phyloP scores from a whole-genome alignment of 2,888 invertebrate species.

The Eupithecia dodoneata region DNA sequence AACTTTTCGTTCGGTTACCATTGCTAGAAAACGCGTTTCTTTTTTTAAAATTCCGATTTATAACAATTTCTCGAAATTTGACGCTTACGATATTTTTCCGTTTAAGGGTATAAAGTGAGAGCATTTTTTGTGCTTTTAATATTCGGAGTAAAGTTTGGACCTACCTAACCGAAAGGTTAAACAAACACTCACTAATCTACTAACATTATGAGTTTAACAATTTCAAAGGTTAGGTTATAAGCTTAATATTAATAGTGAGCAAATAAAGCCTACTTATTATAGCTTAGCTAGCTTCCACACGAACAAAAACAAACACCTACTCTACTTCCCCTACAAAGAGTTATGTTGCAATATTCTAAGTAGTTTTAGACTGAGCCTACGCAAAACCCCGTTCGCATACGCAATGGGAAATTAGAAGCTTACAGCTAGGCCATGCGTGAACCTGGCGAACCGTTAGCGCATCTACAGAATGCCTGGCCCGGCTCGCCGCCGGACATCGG shows the following conservation, averaged over 20 bases:
- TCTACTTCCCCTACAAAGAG: background rate
- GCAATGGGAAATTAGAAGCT: constrained; percentile 42
- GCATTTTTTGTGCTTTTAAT: background rate
- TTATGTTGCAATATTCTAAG: background rate
- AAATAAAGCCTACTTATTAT: background rate
- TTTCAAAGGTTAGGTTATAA: background rate
- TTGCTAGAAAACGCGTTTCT: too few relatives aligned
- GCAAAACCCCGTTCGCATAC: constrained; percentile 39
- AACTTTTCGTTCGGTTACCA: too few relatives aligned
- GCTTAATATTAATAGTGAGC: background rate
- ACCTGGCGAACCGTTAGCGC: constrained; percentile 35
- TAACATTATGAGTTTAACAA: background rate
- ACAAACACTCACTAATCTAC: background rate
- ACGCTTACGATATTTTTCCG: too few relatives aligned
- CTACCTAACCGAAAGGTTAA: background rate
- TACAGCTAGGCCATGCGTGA: constrained; percentile 39
- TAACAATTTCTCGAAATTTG: too few relatives aligned
- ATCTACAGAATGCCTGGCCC: constrained; percentile 36
- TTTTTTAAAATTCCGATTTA: too few relatives aligned
- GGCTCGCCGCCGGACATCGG: constrained; percentile 32
- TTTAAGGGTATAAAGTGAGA: too few relatives aligned
- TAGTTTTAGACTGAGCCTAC: constrained; percentile 17
- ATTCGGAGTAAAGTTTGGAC: background rate
- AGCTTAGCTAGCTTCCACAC: background rate
- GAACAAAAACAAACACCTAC: background rate